These are phyloP conservation scores for Aptenodytes forsteri DNA, from an alignment of 2,113 vertebrate species.

Conservation along the genomic window DNA sequence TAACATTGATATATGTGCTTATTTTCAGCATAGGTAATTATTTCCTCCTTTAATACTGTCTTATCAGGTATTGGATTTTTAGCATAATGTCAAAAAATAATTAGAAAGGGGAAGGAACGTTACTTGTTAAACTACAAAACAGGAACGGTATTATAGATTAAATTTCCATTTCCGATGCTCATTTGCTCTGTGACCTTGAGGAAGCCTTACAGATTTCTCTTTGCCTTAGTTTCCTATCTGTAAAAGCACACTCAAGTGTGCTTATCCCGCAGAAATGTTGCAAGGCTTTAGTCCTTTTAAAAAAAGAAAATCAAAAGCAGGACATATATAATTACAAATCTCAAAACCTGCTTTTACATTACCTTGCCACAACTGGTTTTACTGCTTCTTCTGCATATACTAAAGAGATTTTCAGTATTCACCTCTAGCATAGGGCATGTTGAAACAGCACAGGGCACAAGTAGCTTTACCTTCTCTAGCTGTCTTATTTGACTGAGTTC, in stretches of 20 bases:
- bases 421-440: neutral
- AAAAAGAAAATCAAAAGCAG: neutral
- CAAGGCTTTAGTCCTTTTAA: neutral
- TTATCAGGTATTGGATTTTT: neutral
- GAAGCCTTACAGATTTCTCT: neutral
- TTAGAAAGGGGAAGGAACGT: neutral
- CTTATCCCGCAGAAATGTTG: neutral
- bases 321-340: neutral
- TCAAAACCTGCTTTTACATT: neutral
- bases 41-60: neutral
- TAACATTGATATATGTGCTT: neutral
- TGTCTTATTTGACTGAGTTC: neutral
- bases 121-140: neutral
- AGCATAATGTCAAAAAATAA: neutral
- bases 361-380: constrained; percentile 12
- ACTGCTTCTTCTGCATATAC: neutral
- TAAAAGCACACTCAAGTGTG: neutral
- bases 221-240: neutral
- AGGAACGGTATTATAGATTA: neutral
- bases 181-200: neutral
- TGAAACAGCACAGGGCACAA: neutral
- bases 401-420: neutral
- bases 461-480: neutral
- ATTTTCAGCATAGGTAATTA: neutral
- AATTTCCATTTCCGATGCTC: neutral